Evolutionary conservation across 2,888 invertebrate species (phyloP).

Genomic region (Lasioglossum pauxillum): DNA sequence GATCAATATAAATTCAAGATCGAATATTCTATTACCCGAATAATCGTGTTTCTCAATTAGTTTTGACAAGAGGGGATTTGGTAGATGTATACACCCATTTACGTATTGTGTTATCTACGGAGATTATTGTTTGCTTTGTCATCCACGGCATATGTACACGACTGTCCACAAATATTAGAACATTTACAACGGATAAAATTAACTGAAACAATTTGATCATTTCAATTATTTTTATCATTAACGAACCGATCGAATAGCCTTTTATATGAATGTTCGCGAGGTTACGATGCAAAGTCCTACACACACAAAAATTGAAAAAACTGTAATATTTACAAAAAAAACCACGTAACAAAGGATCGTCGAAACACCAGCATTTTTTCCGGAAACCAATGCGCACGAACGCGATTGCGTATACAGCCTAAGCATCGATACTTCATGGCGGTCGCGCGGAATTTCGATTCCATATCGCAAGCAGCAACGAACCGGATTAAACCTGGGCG

Average conservation of each 20-base stretch:
- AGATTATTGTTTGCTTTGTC: not conserved
- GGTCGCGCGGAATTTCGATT: conserved; percentile 17
- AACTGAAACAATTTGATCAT: not conserved
- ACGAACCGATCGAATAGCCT: not conserved
- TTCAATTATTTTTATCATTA: not conserved
- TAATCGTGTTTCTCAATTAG: not conserved
- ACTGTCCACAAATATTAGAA: not conserved
- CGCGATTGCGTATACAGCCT: not conserved
- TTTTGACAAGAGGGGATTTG: not conserved
- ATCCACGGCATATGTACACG: not conserved
- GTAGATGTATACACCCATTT: not conserved
- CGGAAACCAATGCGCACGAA: not conserved
- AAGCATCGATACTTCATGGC: not conserved
- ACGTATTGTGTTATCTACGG: not conserved
- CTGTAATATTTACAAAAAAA: not conserved
- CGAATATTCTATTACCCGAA: not conserved
- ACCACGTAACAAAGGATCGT: not conserved
- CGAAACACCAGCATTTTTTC: not conserved
- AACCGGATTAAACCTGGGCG: not conserved
- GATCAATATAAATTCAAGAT: not conserved
- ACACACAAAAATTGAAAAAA: not conserved
- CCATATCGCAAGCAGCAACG: not conserved
- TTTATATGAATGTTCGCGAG: no score
- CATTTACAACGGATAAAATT: not conserved
- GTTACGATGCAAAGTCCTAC: not conserved